Evolutionary conservation across 2,113 vertebrate genomes (phyloP).

Genomic region (Apodemus sylvaticus): DNA sequence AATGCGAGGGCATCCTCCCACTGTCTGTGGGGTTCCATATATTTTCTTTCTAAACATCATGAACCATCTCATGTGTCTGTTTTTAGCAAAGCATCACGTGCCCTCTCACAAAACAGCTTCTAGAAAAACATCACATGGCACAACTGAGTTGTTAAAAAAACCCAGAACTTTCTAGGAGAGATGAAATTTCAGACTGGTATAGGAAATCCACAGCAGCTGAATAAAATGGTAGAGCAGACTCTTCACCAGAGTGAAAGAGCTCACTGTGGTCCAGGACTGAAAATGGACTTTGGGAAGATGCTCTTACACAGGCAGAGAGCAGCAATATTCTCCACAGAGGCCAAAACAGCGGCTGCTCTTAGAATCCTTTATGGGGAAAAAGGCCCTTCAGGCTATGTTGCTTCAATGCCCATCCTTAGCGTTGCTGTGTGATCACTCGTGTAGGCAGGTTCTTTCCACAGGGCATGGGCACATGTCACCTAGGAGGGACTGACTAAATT

Average conservation of each 20-base stretch:
- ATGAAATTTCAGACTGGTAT: neutral
- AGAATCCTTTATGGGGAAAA: neutral
- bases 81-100: too few relatives aligned
- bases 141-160: too few relatives aligned
- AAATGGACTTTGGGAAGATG: neutral
- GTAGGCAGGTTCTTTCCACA: neutral
- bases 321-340: neutral
- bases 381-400: neutral
- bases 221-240: too few relatives aligned
- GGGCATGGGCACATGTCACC: neutral
- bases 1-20: too few relatives aligned
- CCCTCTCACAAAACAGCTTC: too few relatives aligned
- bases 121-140: too few relatives aligned
- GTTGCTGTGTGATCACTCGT: neutral
- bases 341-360: neutral
- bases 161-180: too few relatives aligned
- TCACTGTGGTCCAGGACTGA: too few relatives aligned
- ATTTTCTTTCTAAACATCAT: too few relatives aligned
- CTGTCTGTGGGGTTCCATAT: too few relatives aligned
- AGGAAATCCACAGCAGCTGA: neutral
- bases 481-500: neutral
- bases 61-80: too few relatives aligned
- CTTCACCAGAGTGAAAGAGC: too few relatives aligned
- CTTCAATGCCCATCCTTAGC: neutral
- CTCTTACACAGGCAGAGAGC: neutral